Evolutionary conservation across 2,797 vertebrate genomes (phyloP), one percentile per base, ranked within the genome.

Genomic region (Cygnus olor): DNA sequence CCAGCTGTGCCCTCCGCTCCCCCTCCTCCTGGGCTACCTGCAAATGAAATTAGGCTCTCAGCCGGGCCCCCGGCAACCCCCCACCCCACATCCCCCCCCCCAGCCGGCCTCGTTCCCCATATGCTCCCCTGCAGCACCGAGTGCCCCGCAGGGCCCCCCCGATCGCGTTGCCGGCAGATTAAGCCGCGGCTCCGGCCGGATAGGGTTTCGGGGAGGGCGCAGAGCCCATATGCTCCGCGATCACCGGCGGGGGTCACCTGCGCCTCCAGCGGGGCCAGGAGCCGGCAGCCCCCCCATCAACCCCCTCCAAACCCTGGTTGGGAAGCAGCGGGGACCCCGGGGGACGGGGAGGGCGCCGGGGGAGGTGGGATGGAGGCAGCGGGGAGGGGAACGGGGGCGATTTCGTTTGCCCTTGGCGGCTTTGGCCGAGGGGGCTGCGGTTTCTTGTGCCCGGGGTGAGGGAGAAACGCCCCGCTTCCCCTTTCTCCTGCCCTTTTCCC

Each of bases 161-260:
- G 73, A 49, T 57, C 61, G 86, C 80, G 58, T 49, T 66, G 57
- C 71, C 54, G 45, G 49, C 78, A 54, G 72, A 76, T 19, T 32
- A 69, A 80, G 61, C 88, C 34, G 65, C 78, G 18, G 45, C 92
- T 85, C 70, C 11, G 32, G 56, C 22, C 81, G 66, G 93, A 11
- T 96, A 32, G 57, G 47, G 92, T 97, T 97, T 92, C 96, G 28
- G 89, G 34, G 49, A 4, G 10, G 8, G 11, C 28, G 27, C 61
- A 40, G 25, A n/a, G 20, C 32, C 94, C 95, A 87, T 94, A 88
- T 96, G 97, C 89, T 96, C 84, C 14, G 28, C 3, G 13, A 36
- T 54, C 53, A 38, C 54, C 68, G 40, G 61, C 17, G 61, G 49
- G 49, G 49, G 49, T 49, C 49, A 49, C 49, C 49, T 49, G 24